Percentiles rank a stretch among this genome's conserved stretches.
Conservation (phyloP, 2,888 invertebrate species). For the Syrphus vitripennis region DNA sequence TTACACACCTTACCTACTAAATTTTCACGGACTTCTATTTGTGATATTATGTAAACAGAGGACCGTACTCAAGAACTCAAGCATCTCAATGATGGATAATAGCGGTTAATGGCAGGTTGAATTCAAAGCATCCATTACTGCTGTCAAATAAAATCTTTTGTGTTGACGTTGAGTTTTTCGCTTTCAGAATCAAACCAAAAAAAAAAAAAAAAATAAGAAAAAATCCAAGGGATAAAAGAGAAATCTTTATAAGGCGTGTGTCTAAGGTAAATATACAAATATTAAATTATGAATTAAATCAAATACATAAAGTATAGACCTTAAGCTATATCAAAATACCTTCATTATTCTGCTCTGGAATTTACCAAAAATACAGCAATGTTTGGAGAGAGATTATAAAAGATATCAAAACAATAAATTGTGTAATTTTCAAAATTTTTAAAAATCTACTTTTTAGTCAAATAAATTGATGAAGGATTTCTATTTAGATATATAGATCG, state of each 20-base stretch:
- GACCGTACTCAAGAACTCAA: conserved; percentile 60
- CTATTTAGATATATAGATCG: too few species aligned
- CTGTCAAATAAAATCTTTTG: conserved; percentile 40
- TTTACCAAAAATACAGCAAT: not conserved
- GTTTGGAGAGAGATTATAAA: not conserved
- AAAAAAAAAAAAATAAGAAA: not conserved
- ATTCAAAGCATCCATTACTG: conserved; percentile 49
- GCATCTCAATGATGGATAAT: conserved; percentile 11
- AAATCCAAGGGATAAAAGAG: conserved; percentile 7
- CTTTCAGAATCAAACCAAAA: too few species aligned
- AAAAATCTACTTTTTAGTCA: too few species aligned
- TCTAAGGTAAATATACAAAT: conserved; percentile 19
- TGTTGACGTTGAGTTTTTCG: conserved; percentile 19
- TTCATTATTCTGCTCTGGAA: not conserved
- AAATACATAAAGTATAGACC: not conserved
- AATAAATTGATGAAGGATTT: too few species aligned
- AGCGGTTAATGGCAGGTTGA: conserved; percentile 36
- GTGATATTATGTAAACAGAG: conserved; percentile 28
- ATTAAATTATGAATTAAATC: conserved; percentile 13
- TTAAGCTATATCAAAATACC: not conserved
- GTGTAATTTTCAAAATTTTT: too few species aligned
- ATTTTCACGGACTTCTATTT: not conserved
- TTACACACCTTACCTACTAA: not conserved
- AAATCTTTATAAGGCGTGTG: conserved; percentile 1
- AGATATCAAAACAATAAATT: too few species aligned